Evolutionary conservation across 1,140 invertebrate genomes (phyloP).

Genomic region (Drosophila kikkawai): DNA sequence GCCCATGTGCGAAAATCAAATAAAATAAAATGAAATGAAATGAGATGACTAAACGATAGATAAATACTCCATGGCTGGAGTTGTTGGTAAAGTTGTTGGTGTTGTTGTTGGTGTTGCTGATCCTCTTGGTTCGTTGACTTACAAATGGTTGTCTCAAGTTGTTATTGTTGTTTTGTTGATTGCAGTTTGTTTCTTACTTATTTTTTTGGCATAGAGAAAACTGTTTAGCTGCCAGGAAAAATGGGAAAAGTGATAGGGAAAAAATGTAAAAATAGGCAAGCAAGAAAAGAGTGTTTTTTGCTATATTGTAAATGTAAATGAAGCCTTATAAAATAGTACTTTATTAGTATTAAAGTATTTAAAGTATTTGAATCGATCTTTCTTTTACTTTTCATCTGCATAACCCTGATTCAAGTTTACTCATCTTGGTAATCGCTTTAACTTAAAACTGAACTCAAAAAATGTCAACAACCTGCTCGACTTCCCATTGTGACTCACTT

Average conservation of each 20-base stretch:
- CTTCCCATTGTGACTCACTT: conserved; percentile 38
- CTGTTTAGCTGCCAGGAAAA: conserved; percentile 13
- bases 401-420: background rate
- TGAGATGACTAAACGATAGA: conserved; percentile 56
- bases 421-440: conserved; percentile 8
- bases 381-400: background rate
- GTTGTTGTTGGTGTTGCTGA: conserved; percentile 19
- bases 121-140: conserved; percentile 72
- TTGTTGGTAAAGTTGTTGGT: conserved; percentile 2
- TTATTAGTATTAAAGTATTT: background rate
- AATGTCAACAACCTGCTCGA: conserved; percentile 38
- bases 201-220: conserved; percentile 18
- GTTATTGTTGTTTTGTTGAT: conserved; percentile 20
- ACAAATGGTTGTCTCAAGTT: conserved; percentile 54
- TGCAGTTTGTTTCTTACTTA: conserved; percentile 23
- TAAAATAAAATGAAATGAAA: conserved; percentile 35
- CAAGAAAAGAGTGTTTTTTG: too few relatives aligned
- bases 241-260: background rate
- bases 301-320: background rate
- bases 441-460: background rate
- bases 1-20: conserved; percentile 46
- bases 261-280: background rate
- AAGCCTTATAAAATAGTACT: background rate
- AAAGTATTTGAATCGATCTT: background rate
- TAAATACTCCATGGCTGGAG: conserved; percentile 36